These are phyloP conservation scores for Protosalanx chinensis DNA, from an alignment of 2,797 vertebrate species.

Conservation along the genomic window DNA sequence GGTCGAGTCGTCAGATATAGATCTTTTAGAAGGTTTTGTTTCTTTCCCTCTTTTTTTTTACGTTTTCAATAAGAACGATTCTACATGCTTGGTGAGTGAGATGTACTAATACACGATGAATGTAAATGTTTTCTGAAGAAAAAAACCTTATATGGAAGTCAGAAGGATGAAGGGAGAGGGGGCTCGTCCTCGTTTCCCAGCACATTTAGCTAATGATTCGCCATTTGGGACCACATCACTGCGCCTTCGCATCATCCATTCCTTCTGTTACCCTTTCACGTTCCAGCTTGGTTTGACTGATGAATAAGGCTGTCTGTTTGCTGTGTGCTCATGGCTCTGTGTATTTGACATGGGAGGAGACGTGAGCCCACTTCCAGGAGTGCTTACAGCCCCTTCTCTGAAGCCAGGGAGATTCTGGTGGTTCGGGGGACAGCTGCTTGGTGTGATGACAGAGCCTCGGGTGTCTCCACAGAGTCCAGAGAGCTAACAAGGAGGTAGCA, in stretches of 20 bases:
- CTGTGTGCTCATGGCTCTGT: too few species aligned
- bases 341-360: background rate
- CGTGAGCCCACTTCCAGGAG: background rate
- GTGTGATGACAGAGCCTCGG: background rate
- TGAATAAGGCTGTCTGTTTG: too few species aligned
- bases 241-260: too few species aligned
- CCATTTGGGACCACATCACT: too few species aligned
- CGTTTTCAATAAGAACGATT: background rate
- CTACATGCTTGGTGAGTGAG: background rate
- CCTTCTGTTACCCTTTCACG: too few species aligned
- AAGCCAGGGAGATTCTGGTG: background rate
- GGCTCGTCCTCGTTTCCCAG: background rate
- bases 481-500: conserved; percentile 5
- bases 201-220: background rate
- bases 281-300: too few species aligned
- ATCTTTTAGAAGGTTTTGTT: background rate
- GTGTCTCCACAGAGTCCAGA: conserved; percentile 4
- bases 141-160: background rate
- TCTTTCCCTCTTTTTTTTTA: too few species aligned
- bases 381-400: background rate
- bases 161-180: background rate
- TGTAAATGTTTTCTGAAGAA: background rate
- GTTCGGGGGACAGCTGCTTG: background rate
- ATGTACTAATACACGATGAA: background rate
- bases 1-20: background rate